Conservation (phyloP, 2,113 vertebrate genomes). For the Fregata magnificens region DNA sequence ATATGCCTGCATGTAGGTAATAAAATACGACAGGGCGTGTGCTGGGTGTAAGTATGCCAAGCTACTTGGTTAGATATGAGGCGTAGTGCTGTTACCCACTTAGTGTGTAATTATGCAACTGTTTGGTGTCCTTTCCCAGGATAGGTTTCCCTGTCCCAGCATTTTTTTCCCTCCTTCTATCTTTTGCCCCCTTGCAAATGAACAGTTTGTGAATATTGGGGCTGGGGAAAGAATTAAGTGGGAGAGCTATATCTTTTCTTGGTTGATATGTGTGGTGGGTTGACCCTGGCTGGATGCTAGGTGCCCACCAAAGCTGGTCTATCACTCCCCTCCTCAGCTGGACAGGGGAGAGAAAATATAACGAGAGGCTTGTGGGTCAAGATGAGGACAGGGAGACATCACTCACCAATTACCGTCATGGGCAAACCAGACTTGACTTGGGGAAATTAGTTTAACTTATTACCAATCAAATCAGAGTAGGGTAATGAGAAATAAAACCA, state of each 20-base stretch:
- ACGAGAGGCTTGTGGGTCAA: background rate
- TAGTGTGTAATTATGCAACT: background rate
- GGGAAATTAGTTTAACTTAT: background rate
- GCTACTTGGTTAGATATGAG: background rate
- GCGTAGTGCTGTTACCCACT: background rate
- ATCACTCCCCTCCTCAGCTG: background rate
- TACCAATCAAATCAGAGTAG: background rate
- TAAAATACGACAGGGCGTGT: background rate
- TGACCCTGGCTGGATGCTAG: background rate
- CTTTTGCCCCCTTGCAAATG: background rate
- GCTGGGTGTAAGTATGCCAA: background rate
- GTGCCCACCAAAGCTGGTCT: background rate
- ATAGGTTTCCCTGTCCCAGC: background rate
- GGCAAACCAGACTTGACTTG: background rate
- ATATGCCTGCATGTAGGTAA: background rate
- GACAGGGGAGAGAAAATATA: background rate
- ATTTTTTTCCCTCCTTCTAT: background rate
- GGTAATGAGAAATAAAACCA: background rate
- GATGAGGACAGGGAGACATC: background rate
- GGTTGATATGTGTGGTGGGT: background rate
- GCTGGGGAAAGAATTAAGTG: background rate
- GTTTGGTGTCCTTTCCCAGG: background rate
- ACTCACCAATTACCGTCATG: background rate
- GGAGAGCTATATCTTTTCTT: background rate
- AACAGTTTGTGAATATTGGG: background rate